Percentiles rank a stretch among this genome's conserved stretches.
phyloP scores from a whole-genome alignment of 2,888 invertebrate species.

The Bombylius major region DNA sequence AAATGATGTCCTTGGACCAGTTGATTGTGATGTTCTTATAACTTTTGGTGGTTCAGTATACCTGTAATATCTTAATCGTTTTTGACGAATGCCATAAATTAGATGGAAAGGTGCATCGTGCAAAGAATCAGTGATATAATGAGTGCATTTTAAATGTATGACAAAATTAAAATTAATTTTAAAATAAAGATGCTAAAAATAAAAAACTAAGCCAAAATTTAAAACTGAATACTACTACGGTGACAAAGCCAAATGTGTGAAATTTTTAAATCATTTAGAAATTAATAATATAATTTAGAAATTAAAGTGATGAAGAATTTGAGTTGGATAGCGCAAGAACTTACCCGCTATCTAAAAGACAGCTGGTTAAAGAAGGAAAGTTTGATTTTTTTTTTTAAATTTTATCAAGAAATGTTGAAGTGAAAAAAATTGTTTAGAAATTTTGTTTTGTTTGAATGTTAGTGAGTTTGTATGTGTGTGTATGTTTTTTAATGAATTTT shows the following conservation, averaged over 20 bases:
- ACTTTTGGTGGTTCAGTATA: constrained; percentile 33
- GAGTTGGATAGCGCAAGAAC: constrained; percentile 18
- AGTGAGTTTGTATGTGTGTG: too few relatives aligned
- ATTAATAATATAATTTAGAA: background rate
- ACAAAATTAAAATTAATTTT: background rate
- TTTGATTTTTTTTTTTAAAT: background rate
- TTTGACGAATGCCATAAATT: constrained; percentile 16
- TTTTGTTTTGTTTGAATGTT: too few relatives aligned
- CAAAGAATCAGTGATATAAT: constrained; percentile 6
- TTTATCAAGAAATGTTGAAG: too few relatives aligned
- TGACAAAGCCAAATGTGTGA: too few relatives aligned
- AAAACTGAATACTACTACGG: too few relatives aligned
- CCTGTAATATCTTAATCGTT: constrained; percentile 34
- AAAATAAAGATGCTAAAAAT: background rate
- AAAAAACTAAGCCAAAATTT: too few relatives aligned
- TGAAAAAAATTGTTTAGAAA: too few relatives aligned
- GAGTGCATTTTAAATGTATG: background rate
- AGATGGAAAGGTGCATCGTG: constrained; percentile 17
- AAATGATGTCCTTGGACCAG: constrained; percentile 31
- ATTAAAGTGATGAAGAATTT: background rate
- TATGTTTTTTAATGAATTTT: too few relatives aligned
- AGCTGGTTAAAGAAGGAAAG: constrained; percentile 27
- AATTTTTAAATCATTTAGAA: too few relatives aligned
- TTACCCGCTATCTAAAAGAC: constrained; percentile 41
- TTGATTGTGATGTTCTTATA: constrained; percentile 28